A percentile compares a stretch with the other conserved stretches of the same genome.
phyloP scores from a whole-genome alignment of 1,140 invertebrate species.

The Drosophila jambulina region DNA sequence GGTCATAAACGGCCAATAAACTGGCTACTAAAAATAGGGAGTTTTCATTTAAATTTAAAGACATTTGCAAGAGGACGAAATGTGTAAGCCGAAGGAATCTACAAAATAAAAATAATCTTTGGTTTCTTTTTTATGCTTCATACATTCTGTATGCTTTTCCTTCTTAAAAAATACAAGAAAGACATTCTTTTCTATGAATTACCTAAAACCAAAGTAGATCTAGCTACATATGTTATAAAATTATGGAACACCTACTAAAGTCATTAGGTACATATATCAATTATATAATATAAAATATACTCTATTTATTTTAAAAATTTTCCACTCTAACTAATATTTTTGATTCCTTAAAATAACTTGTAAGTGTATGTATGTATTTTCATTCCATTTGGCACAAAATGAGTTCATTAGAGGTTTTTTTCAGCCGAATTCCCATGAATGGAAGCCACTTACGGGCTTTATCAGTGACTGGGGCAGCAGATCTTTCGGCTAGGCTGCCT shows the following conservation, averaged over 20 bases:
- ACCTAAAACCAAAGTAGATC: background rate
- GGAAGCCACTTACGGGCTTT: constrained; percentile 38
- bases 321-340: too few species aligned
- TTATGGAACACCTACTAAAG: background rate
- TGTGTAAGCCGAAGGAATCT: background rate
- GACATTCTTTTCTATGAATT: background rate
- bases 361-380: background rate
- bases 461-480: constrained; percentile 34
- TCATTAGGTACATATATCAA: too few species aligned
- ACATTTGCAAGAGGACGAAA: background rate
- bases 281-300: too few species aligned
- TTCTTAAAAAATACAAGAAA: background rate
- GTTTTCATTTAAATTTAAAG: background rate
- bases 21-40: background rate
- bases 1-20: constrained; percentile 9
- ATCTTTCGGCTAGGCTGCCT: constrained; percentile 37
- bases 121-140: background rate
- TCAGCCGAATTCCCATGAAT: constrained; percentile 26
- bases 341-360: background rate
- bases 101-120: background rate
- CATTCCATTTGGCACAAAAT: constrained; percentile 20
- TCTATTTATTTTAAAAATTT: too few species aligned
- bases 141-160: background rate
- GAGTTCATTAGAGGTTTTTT: constrained; percentile 25
- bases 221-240: background rate